phyloP scores from a whole-genome alignment of 2,113 vertebrate genomes.

The Ochotona curzoniae region DNA sequence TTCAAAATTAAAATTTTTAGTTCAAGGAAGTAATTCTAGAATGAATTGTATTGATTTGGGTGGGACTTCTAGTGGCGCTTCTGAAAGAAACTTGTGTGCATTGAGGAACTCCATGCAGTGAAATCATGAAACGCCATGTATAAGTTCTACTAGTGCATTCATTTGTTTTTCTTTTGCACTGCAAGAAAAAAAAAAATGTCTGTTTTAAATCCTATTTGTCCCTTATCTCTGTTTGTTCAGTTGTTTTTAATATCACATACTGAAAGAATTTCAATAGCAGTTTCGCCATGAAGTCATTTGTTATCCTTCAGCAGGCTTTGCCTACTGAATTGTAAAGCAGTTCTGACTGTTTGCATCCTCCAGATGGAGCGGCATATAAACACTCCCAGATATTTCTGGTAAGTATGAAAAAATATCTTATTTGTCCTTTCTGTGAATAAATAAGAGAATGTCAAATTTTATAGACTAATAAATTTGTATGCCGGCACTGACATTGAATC shows the following conservation, averaged over 20 bases:
- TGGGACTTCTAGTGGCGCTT: conserved; percentile 34
- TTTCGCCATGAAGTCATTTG: conserved; percentile 99
- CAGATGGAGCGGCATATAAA: conserved; percentile 95
- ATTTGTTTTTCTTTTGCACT: conserved; percentile 86
- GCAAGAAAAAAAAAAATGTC: conserved; percentile 88
- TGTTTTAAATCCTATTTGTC: conserved; percentile 98
- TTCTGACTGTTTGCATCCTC: conserved; percentile 96
- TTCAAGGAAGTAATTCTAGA: conserved; percentile 60
- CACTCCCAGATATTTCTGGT: conserved; percentile 90
- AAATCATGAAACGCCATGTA: conserved; percentile 81
- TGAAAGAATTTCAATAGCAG: conserved; percentile 99
- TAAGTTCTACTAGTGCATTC: conserved; percentile 76
- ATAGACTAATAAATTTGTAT: conserved; percentile 90
- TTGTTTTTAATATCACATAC: conserved; percentile 99
- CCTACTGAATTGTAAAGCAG: conserved; percentile 98
- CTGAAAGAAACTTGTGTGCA: conserved; percentile 59
- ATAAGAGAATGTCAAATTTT: conserved; percentile 94
- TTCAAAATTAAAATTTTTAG: conserved; percentile 1
- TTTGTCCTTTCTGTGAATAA: conserved; percentile 91
- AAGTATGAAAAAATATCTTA: conserved; percentile 93
- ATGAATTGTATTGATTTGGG: conserved; percentile 53
- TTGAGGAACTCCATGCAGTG: conserved; percentile 65
- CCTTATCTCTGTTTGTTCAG: conserved; percentile 99
- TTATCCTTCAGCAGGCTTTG: conserved; percentile 98
- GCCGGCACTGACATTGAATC: conserved; percentile 87